phyloP scores from a whole-genome alignment of 2,888 invertebrate species.

The Agrotis puta region DNA sequence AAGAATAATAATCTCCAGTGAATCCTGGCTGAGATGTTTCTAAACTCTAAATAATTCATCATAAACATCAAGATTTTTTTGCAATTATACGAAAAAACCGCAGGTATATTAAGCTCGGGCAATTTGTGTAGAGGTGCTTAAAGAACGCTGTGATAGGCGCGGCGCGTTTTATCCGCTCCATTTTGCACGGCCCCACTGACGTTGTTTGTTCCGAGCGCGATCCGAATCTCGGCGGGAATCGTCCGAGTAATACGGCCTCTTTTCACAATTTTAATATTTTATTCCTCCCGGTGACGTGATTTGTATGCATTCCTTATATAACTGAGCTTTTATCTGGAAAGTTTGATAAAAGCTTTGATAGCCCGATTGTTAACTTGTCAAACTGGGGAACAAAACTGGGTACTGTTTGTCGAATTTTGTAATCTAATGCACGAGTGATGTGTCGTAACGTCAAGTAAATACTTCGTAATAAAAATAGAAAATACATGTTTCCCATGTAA shows the following conservation, averaged over 20 bases:
- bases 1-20: background rate
- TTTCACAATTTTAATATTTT: conserved; percentile 66
- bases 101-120: conserved; percentile 57
- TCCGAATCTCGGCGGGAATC: conserved; percentile 63
- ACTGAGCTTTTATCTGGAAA: conserved; percentile 13
- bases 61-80: conserved; percentile 33
- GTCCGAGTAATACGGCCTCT: conserved; percentile 58
- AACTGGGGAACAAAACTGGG: background rate
- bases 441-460: no score
- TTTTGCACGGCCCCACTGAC: conserved; percentile 63
- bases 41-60: background rate
- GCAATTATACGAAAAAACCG: conserved; percentile 44
- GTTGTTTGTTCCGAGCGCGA: conserved; percentile 65
- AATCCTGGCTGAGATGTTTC: background rate
- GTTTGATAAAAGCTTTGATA: conserved; percentile 23
- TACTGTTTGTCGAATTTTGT: conserved; percentile 8
- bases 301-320: conserved; percentile 51
- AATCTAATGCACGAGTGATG: no score
- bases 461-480: no score
- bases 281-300: conserved; percentile 58
- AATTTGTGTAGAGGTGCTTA: conserved; percentile 62
- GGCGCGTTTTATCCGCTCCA: conserved; percentile 66
- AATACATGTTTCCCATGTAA: no score
- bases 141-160: conserved; percentile 63
- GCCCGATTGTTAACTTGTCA: conserved; percentile 16